Evolutionary conservation across 2,113 vertebrate genomes (phyloP), one percentile per base, ranked within the genome.

Genomic region (Hippoglossus stenolepis): DNA sequence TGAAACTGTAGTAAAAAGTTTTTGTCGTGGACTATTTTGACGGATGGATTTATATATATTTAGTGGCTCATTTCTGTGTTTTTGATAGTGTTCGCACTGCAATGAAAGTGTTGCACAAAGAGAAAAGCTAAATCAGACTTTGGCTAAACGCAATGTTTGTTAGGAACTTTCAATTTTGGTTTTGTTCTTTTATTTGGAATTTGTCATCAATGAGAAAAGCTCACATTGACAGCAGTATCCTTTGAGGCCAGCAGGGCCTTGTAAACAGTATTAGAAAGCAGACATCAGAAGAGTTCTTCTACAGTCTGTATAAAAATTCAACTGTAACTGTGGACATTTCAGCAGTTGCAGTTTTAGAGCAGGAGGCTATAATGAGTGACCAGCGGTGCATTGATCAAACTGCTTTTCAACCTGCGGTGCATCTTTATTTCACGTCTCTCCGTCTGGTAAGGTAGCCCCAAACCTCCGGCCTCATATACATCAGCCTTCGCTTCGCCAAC

Each of bases 381-480:
- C 77, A 53, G 18, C 82, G 71, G 85, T 49, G 80, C 78, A 84
- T 65, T 82, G 90, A 91, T 91, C 85, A 85, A 91, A 82, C 85
- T 73, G 76, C 85, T 72, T 85, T 77, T 86, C 86, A 90, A 85
- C 85, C 91, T 70, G 85, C 35, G 76, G 83, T 74, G 85, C 80
- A 87, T 91, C 89, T 91, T 87, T 82, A 86, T 89, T 87, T 79
- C 82, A 64, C 68, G 11, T 82, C 75, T 83, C 73, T 86, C 80
- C 12, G 14, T 85, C 81, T 91, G 88, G 75, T 81, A 64, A 79
- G 69, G 78, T 73, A 82, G 81, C 76, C 64, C 5, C 67, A 58
- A 85, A 89, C 82, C 88, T 80, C 73, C 76, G 82, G 81, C 83
- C 85, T 81, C 89, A 81, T 85, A 82, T 77, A 88, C 84, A 85